phyloP scores from a whole-genome alignment of 2,888 invertebrate species.

The Meloe dianella region DNA sequence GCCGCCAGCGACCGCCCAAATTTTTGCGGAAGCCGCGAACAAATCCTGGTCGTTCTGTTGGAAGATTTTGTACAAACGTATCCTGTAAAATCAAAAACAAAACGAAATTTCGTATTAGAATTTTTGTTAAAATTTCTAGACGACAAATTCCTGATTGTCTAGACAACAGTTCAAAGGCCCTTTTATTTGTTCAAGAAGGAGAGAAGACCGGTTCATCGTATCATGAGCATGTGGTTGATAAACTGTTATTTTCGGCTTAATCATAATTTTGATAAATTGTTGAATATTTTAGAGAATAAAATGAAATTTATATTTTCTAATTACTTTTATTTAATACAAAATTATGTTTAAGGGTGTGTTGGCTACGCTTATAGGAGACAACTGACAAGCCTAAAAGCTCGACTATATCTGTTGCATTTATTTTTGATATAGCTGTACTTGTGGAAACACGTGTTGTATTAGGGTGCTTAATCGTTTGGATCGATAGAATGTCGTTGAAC shows the following conservation, averaged over 20 bases:
- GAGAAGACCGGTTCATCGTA: not conserved
- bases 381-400: too few relatives aligned
- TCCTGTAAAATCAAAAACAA: constrained; percentile 72
- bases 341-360: not conserved
- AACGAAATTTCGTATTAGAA: constrained; percentile 12
- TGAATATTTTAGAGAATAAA: too few relatives aligned
- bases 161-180: constrained; percentile 11
- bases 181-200: not conserved
- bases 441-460: not conserved
- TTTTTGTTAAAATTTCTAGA: not conserved
- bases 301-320: too few relatives aligned
- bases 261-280: not conserved
- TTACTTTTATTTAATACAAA: too few relatives aligned
- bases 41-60: constrained; percentile 74
- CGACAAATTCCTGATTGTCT: constrained; percentile 9
- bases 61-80: constrained; percentile 74
- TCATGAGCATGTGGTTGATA: not conserved
- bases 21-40: constrained; percentile 83
- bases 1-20: constrained; percentile 84
- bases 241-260: too few relatives aligned
- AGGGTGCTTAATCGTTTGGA: constrained; percentile 8
- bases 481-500: constrained; percentile 13
- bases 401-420: not conserved
- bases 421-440: not conserved
- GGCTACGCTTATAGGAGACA: not conserved